phyloP scores from a whole-genome alignment of 2,888 invertebrate species.

The Orgyia antiqua region DNA sequence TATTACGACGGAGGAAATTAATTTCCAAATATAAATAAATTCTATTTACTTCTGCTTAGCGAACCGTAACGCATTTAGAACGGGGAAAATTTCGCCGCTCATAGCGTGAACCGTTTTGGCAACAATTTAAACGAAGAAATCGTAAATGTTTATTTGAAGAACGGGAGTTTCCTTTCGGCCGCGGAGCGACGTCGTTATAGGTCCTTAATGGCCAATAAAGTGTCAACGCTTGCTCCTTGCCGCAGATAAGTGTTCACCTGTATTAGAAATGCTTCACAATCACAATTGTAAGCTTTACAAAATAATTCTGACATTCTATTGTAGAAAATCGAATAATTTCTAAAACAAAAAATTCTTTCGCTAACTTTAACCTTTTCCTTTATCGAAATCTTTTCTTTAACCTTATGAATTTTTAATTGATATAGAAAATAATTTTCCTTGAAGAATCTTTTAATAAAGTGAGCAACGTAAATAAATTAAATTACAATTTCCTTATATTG shows the following conservation, averaged over 20 bases:
- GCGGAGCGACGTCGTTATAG: conserved; percentile 64
- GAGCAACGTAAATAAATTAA: background rate
- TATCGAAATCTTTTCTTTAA: no score
- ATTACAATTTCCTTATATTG: background rate
- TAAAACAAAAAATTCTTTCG: no score
- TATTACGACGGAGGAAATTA: conserved; percentile 61
- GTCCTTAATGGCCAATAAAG: conserved; percentile 72
- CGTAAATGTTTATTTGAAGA: conserved; percentile 73
- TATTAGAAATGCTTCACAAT: conserved; percentile 29
- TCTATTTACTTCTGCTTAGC: conserved; percentile 67
- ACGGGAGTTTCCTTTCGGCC: conserved; percentile 49
- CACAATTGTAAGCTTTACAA: no score
- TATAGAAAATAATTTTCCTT: conserved; percentile 1
- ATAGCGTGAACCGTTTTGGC: conserved; percentile 64
- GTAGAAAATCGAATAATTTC: no score
- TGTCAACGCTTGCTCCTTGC: conserved; percentile 57
- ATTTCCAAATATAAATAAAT: conserved; percentile 72
- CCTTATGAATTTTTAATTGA: conserved; percentile 2
- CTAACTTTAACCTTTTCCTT: no score
- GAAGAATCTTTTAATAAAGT: background rate
- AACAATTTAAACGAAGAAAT: conserved; percentile 68
- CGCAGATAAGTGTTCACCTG: conserved; percentile 60
- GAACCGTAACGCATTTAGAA: conserved; percentile 64
- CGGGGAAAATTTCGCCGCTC: conserved; percentile 48
- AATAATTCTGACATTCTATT: no score